A percentile compares a stretch with the other conserved stretches of the same genome.
These are phyloP conservation scores for Cheilosia urbana DNA, from an alignment of 2,888 invertebrate species.

Conservation along the genomic window DNA sequence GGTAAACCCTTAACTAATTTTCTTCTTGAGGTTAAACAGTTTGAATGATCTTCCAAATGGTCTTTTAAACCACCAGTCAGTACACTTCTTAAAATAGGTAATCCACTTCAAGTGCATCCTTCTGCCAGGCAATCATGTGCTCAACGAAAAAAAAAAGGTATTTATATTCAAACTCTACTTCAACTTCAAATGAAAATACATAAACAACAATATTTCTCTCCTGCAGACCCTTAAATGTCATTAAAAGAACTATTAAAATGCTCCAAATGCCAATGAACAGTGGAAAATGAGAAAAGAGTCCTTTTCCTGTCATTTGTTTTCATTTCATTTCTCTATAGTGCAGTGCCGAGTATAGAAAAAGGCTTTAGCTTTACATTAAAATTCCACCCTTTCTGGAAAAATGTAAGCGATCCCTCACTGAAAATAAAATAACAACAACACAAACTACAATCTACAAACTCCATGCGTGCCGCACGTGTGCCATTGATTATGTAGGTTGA, in stretches of 20 bases:
- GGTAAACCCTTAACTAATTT: too few relatives aligned
- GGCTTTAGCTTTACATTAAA: slow-evolving; percentile 17
- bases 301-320: slow-evolving; percentile 70
- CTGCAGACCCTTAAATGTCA: slow-evolving; percentile 19
- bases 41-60: too few relatives aligned
- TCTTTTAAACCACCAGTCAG: background rate
- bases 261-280: slow-evolving; percentile 41
- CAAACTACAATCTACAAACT: slow-evolving; percentile 57
- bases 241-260: slow-evolving; percentile 25
- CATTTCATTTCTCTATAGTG: slow-evolving; percentile 32
- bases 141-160: background rate
- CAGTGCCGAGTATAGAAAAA: background rate
- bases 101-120: background rate
- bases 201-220: slow-evolving; percentile 22
- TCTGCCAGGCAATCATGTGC: background rate
- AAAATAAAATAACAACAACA: slow-evolving; percentile 16
- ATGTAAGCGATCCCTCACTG: slow-evolving; percentile 48
- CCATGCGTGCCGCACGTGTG: slow-evolving; percentile 71
- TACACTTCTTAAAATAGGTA: too few relatives aligned
- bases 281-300: slow-evolving; percentile 41
- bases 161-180: background rate
- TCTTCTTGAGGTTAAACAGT: too few relatives aligned
- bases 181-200: background rate
- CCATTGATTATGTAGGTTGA: slow-evolving; percentile 63
- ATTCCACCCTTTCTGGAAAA: slow-evolving; percentile 54